These are phyloP conservation scores for Morone saxatilis DNA, from an alignment of 2,113 vertebrate species.

Conservation along the genomic window DNA sequence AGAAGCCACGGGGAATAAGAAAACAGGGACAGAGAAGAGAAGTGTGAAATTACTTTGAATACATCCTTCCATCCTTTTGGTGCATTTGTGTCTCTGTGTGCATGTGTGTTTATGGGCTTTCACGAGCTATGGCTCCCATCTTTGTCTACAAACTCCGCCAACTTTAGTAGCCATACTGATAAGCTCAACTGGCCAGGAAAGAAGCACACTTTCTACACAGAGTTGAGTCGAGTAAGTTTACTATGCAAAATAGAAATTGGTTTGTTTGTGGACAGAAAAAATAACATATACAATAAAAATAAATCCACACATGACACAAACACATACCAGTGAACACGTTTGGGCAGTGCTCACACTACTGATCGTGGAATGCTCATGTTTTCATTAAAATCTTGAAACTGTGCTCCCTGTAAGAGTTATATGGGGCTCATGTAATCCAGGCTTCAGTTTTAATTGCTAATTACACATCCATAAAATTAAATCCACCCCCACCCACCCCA, in stretches of 20 bases:
- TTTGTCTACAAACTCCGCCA: constrained; percentile 23
- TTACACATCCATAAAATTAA: constrained; percentile 75
- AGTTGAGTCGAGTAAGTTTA: neutral
- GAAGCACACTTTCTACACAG: neutral
- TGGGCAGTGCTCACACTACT: neutral
- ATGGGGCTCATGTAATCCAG: constrained; percentile 35
- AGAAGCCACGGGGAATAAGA: constrained; percentile 42
- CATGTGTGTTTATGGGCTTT: constrained; percentile 1
- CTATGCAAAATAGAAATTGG: neutral
- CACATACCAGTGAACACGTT: neutral
- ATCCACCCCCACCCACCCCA: constrained; percentile 38
- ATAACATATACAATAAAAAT: neutral
- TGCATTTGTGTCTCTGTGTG: neutral
- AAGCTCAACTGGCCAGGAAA: constrained; percentile 32
- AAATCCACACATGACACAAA: neutral
- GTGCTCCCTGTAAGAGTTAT: constrained; percentile 16
- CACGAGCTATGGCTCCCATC: neutral
- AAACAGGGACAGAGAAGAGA: constrained; percentile 54
- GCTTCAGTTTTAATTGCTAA: constrained; percentile 69
- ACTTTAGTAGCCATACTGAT: constrained; percentile 27
- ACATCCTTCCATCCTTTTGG: constrained; percentile 23
- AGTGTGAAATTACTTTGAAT: constrained; percentile 69
- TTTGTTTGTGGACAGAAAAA: neutral
- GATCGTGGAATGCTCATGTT: neutral
- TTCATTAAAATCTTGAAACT: constrained; percentile 21